Evolutionary conservation across 1,140 invertebrate genomes (phyloP), one percentile per base, ranked within the genome.

Genomic region (Chelonus insularis): DNA sequence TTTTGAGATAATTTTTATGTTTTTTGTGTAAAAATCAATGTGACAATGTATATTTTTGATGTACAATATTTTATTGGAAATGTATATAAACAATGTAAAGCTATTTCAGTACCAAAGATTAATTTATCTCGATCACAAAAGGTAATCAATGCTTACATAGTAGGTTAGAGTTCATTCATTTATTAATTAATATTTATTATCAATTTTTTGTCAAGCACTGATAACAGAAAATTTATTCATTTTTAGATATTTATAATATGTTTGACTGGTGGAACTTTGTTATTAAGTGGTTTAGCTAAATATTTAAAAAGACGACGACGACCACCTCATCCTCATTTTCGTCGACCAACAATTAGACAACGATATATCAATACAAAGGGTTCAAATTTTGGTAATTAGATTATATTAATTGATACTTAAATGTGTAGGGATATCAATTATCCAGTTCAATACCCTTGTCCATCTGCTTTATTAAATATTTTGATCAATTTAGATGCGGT

Each of bases 251-350:
- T 80, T 43, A 74, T 82, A 60, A 74, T 80, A 51, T 82, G 80
- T 58, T 66, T 81, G 29, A 71, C 77, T 14, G 69, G 78, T 62
- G 73, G 80, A 23, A 77, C 80, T 9, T 59, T 82, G 29, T 34
- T 81, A 47, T 34, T 82, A 4, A 77, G 79, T 48, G 74, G 80
- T 54, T 65, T 82, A 14, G 76, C 80, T 64, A 73, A 82, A 50
- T 80, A 78, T 73, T 76, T 82, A 39, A 82, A 82, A 60, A 71
- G 80, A 64, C 63, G 75, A 39, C 68, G 80, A 69, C 70, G 79
- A 63, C 74, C 74, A 64, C 73, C 77, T 20, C 57, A 74, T 8
- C 69, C 72, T 21, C 65, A 75, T 3, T 68, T 74, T 18, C 73
- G 73, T 16, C 72, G 69, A 62, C 62, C 71, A 8, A 21, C 75